Evolutionary conservation across 2,797 vertebrate species (phyloP), one percentile per base, ranked within the genome.

Genomic region (Silurus aristotelis): DNA sequence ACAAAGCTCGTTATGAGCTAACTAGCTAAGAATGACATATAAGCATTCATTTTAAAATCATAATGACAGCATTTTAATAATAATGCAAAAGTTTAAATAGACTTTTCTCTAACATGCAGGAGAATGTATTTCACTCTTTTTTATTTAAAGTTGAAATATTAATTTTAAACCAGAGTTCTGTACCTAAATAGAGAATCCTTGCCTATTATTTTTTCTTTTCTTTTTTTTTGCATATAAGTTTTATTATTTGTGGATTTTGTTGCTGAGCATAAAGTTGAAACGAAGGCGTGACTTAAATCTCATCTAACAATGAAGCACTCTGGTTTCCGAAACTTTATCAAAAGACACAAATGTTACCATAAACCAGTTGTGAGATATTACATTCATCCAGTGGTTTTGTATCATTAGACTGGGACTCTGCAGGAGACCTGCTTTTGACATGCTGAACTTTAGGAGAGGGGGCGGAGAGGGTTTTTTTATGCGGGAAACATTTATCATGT

Each of bases 401-500:
- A 14, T 75, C 2, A 52, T 64, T 75, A 67, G 79, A 64, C 27
- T 64, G 58, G 9, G 60, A 17, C 60, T 20, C 63, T 60, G 80
- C 73, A 85, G 77, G 80, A 71, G 43, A 81, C 61, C 80, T 70
- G 76, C 80, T 38, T 83, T 31, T 82, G 66, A 76, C 58, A 85
- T 38, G 27, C 38, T 82, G 72, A 55, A 66, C 80, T 79, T 81
- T 79, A 56, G 63, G 63, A 81, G 61, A 58, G 17, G 48, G 48
- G 48, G 48, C 1, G 48, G 48, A 10, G 1, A 6, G 27, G 1
- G 20, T 17, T 89, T 17, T 88, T 38, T 85, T 80, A 87, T 64
- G 46, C 79, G 31, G 67, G 46, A 87, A 76, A 82, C 90, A 91
- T 92, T 92, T 43, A 90, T 91, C 86, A 89, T 71, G 68, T 71